Conservation (phyloP, 2,888 invertebrate genomes). For the Standfussiana lucernea region DNA sequence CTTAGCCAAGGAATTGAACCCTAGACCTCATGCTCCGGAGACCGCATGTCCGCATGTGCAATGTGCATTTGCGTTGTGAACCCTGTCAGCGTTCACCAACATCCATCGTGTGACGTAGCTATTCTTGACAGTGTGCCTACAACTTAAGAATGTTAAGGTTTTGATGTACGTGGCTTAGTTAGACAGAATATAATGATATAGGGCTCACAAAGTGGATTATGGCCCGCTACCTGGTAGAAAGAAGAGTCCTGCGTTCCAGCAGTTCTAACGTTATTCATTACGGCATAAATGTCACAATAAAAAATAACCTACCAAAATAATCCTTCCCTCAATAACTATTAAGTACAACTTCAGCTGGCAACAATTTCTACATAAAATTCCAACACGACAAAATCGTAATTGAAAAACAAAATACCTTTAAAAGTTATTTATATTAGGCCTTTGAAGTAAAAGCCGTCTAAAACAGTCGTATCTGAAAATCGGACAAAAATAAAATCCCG, state of each 20-base stretch:
- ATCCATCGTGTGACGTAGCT: too few relatives aligned
- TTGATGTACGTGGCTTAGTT: too few relatives aligned
- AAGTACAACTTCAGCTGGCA: neutral
- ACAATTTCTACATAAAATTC: conserved; percentile 7
- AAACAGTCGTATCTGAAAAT: conserved; percentile 37
- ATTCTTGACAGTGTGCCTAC: neutral
- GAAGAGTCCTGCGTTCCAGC: neutral
- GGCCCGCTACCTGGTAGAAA: neutral
- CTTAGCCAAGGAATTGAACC: neutral
- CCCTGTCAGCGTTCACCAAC: neutral
- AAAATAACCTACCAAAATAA: neutral
- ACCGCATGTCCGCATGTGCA: too few relatives aligned
- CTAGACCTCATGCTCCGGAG: too few relatives aligned
- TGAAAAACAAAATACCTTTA: conserved; percentile 28
- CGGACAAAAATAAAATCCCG: conserved; percentile 19
- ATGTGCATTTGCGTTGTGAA: neutral
- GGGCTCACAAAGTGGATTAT: too few relatives aligned
- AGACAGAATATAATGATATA: too few relatives aligned
- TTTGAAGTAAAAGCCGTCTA: conserved; percentile 45
- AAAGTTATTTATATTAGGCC: conserved; percentile 19
- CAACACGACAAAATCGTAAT: conserved; percentile 30
- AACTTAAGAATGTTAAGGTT: too few relatives aligned
- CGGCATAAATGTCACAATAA: neutral
- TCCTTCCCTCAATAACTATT: neutral
- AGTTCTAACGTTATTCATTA: neutral